Evolutionary conservation across 2,888 invertebrate species (phyloP), one percentile per base, ranked within the genome.

Genomic region (Synergus umbraculus): DNA sequence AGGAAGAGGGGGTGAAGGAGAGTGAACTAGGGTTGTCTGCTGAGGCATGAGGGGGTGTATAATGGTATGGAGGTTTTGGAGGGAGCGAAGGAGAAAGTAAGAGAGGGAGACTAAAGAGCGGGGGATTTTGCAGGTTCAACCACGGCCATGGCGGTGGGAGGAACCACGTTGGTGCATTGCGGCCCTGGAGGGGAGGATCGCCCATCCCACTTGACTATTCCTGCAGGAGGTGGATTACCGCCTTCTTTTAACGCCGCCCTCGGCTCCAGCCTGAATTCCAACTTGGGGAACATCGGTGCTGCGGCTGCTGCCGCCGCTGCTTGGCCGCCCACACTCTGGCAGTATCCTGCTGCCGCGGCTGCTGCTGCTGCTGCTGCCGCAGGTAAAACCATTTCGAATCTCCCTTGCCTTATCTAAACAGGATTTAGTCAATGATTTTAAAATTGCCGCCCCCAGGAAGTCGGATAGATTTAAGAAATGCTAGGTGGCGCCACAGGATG

Each of bases 321-420:
- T 85, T 94, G 95, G 90, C 94, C 95, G 90, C 95, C 95, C 78
- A 95, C 96, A 79, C 94, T 96, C 90, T 97, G 96, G 96, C 96
- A 96, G 93, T 97, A 97, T 94, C 96, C 96, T 87, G 90, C 90
- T 81, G 85, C 90, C 82, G 90, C 87, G 76, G 82, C 86, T 77
- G 85, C 87, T 78, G 83, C 87, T 80, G 86, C 87, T 69, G 88
- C 88, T 76, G 87, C 87, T 76, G 88, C 88, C 79, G 87, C 88
- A 86, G 86, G 86, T 86, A 77, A 83, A 82, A 49, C 77, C 12
- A 7, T 60, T 22, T 22, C 5, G 12, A 37, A 12, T 37, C 5
- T n/a, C 2, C 76, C 10, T 22, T 73, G 63, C 37, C 46, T 64
- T 12, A 63, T 15, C 4, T 8, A 5, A 1, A 46, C 0, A 54